phyloP scores from a whole-genome alignment of 1,140 invertebrate species.

The Pseudobourletiella spinata region DNA sequence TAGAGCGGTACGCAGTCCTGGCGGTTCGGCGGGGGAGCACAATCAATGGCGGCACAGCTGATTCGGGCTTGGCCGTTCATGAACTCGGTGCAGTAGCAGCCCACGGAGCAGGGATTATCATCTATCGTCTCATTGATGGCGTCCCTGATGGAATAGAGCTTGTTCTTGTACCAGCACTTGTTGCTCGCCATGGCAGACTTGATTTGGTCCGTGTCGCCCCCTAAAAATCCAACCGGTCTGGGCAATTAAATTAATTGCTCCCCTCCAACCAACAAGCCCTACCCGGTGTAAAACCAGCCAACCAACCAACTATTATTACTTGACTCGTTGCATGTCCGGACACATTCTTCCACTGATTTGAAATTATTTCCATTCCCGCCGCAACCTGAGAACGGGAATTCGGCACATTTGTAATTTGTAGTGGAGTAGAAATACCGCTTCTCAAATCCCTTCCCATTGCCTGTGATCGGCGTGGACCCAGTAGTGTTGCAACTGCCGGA shows the following conservation, averaged over 20 bases:
- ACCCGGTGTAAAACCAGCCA: too few species aligned
- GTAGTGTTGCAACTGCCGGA: conserved; percentile 10
- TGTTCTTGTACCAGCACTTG: conserved; percentile 32
- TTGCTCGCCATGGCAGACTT: background rate
- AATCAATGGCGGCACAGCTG: conserved; percentile 3
- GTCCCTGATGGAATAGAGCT: conserved; percentile 25
- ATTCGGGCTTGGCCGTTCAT: background rate
- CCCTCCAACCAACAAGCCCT: too few species aligned
- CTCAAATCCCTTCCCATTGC: too few species aligned
- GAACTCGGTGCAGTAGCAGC: conserved; percentile 36
- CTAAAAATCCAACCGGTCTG: background rate
- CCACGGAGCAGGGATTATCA: conserved; percentile 26
- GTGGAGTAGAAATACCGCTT: conserved; percentile 24
- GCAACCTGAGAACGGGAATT: conserved; percentile 33
- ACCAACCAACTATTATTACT: too few species aligned
- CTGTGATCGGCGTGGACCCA: background rate
- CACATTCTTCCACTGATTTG: conserved; percentile 26
- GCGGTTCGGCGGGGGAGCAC: conserved; percentile 9
- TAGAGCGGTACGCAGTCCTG: conserved; percentile 18
- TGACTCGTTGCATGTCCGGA: conserved; percentile 18
- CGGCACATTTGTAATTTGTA: conserved; percentile 26
- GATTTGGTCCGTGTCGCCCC: background rate
- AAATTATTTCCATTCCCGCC: conserved; percentile 34
- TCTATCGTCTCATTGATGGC: conserved; percentile 25
- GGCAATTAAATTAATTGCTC: background rate